Evolutionary conservation across 2,113 vertebrate genomes (phyloP), one percentile per base, ranked within the genome.

Genomic region (Mesitornis unicolor): DNA sequence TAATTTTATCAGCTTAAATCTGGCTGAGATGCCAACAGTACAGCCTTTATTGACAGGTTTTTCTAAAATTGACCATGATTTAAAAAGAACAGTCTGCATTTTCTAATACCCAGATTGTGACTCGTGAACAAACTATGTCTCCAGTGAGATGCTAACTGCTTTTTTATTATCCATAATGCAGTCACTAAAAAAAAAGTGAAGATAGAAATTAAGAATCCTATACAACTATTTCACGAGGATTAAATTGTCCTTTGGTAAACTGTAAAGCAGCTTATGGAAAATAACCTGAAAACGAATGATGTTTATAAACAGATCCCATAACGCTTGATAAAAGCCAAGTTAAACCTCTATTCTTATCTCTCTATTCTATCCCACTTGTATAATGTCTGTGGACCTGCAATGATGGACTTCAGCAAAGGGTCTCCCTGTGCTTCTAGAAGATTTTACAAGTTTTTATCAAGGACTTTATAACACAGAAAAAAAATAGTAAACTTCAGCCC

Each of bases 11-110:
- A 81, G 2, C 24, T 78, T 84, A 84, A 77, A 38, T 75, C 21
- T 71, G 59, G 25, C 33, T 45, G 8, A 70, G 38, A 50, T 63
- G 19, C 26, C 38, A 84, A 33, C 3, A 67, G 7, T 26, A 71
- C 16, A 63, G 25, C 6, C 33, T 71, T 65, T 43, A 74, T 5
- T 38, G 14, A n/a, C 8, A 59, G 9, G 9, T 7, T 73, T 70
- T 50, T 73, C 5, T 19, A 61, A 33, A 9, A 76, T 3, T 0
- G 1, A 57, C 14, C 4, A 70, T 0, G 0, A 69, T 51, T 77
- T 77, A 48, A 19, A 38, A 70, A 71, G 83, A 57, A 3, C 7
- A 82, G 21, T 2, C 35, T 45, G 13, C 19, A 7, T 80, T 83
- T 90, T 57, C 67, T 4, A 4, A 10, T 57, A 53, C 8, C 16